Conservation (phyloP, 2,113 vertebrate genomes). For the Anser cygnoides region DNA sequence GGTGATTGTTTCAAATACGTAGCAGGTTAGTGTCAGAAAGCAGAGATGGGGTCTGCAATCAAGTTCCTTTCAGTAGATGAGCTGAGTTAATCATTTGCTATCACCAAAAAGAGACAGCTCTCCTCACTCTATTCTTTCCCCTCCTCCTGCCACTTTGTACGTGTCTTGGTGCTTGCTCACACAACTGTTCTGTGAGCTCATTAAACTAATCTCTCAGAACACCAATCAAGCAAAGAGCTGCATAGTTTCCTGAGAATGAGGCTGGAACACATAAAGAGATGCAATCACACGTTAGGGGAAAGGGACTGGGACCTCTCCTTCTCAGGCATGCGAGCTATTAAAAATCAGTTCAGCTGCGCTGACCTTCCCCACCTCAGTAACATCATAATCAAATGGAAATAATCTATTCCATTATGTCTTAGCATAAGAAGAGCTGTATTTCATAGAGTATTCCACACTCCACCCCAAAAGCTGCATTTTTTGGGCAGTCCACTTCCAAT, state of each 20-base stretch:
- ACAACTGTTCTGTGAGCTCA: not conserved
- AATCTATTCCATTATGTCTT: not conserved
- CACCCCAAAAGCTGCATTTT: not conserved
- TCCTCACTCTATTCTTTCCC: not conserved
- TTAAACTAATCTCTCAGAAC: not conserved
- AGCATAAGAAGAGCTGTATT: not conserved
- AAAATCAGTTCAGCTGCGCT: not conserved
- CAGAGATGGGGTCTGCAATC: not conserved
- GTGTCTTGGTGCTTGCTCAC: not conserved
- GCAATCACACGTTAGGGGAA: not conserved
- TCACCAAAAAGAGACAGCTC: not conserved
- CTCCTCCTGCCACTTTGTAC: not conserved
- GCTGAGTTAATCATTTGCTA: not conserved
- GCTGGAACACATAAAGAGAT: not conserved
- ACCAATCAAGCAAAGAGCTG: not conserved
- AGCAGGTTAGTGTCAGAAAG: not conserved
- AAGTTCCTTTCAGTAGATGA: not conserved
- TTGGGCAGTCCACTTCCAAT: not conserved
- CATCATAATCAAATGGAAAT: not conserved
- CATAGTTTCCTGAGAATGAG: not conserved
- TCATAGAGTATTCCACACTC: rapidly evolving
- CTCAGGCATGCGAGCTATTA: not conserved
- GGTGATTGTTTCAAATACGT: not conserved
- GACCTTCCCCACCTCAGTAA: not conserved
- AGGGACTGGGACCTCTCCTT: not conserved